Percentiles rank a stretch among this genome's conserved stretches.
phyloP scores from a whole-genome alignment of 2,797 vertebrate genomes.

The Amniataba percoides region DNA sequence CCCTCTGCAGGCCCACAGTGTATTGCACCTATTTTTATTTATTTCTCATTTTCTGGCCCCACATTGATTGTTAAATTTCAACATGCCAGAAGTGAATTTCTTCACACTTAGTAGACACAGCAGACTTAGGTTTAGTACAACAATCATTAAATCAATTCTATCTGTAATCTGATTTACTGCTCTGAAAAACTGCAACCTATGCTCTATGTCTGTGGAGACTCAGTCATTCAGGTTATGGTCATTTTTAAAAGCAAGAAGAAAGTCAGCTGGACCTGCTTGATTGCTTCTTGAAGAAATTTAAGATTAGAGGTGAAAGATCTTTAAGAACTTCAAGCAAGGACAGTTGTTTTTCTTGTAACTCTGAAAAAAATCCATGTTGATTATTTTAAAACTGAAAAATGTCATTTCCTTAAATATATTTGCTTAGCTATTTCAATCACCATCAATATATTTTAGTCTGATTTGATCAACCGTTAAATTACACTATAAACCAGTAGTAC shows the following conservation, averaged over 20 bases:
- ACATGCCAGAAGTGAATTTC: background rate
- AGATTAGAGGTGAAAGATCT: no score
- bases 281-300: no score
- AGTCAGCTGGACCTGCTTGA: no score
- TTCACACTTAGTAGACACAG: background rate
- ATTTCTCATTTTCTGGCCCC: background rate
- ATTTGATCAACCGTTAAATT: background rate
- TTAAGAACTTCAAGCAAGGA: no score
- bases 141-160: background rate
- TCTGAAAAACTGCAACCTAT: background rate
- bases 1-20: slow-evolving; percentile 38
- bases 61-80: background rate
- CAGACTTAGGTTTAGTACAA: background rate
- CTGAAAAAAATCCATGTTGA: no score
- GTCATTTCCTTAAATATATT: no score
- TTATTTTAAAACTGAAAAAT: no score
- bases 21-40: background rate
- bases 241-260: no score
- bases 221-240: no score
- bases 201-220: no score
- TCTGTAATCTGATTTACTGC: background rate
- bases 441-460: background rate
- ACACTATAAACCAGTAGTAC: background rate
- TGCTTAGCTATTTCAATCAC: no score
- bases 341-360: no score